These are phyloP conservation scores for Xiphorhynchus erythropygius DNA, from an alignment of 2,797 vertebrate genomes.

Conservation along the genomic window DNA sequence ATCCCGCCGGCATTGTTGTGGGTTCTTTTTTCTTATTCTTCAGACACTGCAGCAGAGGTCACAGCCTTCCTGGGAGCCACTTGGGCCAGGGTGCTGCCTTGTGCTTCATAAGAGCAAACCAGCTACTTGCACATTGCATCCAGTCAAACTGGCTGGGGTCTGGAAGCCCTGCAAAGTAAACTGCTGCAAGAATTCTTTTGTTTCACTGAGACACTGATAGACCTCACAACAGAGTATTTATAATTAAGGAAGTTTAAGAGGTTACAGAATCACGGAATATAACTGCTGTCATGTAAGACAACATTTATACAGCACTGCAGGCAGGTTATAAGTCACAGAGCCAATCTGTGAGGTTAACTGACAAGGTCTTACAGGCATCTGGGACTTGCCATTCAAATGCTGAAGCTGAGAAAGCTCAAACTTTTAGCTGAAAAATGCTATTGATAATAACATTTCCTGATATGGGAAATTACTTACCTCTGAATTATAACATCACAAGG, in stretches of 20 bases:
- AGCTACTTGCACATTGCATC: not conserved
- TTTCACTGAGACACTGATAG: not conserved
- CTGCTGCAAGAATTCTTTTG: not conserved
- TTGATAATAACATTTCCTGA: not conserved
- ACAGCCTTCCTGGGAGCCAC: accelerated
- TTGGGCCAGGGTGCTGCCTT: accelerated
- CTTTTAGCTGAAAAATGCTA: not conserved
- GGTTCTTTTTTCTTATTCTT: not conserved
- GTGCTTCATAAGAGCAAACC: accelerated
- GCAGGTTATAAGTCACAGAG: not conserved
- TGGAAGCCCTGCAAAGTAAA: not conserved
- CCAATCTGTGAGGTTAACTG: not conserved
- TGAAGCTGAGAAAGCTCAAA: not conserved
- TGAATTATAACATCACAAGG: not conserved
- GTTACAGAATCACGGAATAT: not conserved
- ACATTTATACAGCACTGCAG: not conserved
- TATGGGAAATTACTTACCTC: not conserved
- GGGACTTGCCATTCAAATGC: not conserved
- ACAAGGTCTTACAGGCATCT: not conserved
- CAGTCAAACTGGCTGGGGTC: not conserved
- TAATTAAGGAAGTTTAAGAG: not conserved
- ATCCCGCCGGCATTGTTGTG: accelerated
- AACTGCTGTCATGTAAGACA: not conserved
- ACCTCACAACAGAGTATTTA: not conserved
- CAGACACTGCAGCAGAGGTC: not conserved